Percentiles rank a stretch among this genome's conserved stretches.
These are phyloP conservation scores for Camelus bactrianus DNA, from an alignment of 2,113 vertebrate genomes.

Conservation along the genomic window DNA sequence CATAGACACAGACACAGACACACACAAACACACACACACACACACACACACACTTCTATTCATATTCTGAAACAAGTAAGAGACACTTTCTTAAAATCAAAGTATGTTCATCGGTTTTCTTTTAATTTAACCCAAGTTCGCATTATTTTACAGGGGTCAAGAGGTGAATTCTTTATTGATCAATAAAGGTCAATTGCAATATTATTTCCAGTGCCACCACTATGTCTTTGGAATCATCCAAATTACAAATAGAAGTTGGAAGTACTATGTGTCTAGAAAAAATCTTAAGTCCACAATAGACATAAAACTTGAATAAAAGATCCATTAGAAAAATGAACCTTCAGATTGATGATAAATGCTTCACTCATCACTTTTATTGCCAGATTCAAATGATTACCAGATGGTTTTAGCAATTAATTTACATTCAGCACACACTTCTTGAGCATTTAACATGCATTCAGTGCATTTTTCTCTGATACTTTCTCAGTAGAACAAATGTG, in stretches of 20 bases:
- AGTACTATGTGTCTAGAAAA: constrained; percentile 20
- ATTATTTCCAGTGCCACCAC: not conserved
- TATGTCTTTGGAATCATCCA: constrained; percentile 44
- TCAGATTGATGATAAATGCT: constrained; percentile 76
- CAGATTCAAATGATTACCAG: constrained; percentile 74
- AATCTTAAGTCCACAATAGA: constrained; percentile 34
- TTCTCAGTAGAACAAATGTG: constrained; percentile 74
- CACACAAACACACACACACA: not conserved
- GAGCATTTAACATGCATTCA: constrained; percentile 32
- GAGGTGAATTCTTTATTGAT: constrained; percentile 12
- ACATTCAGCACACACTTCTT: constrained; percentile 68
- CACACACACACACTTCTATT: not conserved
- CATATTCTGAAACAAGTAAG: constrained; percentile 38
- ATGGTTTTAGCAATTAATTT: constrained; percentile 72
- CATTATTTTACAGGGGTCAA: constrained; percentile 43
- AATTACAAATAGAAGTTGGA: constrained; percentile 52
- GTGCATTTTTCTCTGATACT: constrained; percentile 49
- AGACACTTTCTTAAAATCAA: constrained; percentile 2
- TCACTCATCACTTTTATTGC: constrained; percentile 74
- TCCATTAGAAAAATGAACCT: constrained; percentile 70
- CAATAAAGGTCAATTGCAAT: constrained; percentile 48
- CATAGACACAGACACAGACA: not conserved
- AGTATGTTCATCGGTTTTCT: constrained; percentile 46
- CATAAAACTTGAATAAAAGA: constrained; percentile 69
- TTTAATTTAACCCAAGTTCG: constrained; percentile 60